Evolutionary conservation across 2,888 invertebrate species (phyloP).

Genomic region (Tenodera sinensis): DNA sequence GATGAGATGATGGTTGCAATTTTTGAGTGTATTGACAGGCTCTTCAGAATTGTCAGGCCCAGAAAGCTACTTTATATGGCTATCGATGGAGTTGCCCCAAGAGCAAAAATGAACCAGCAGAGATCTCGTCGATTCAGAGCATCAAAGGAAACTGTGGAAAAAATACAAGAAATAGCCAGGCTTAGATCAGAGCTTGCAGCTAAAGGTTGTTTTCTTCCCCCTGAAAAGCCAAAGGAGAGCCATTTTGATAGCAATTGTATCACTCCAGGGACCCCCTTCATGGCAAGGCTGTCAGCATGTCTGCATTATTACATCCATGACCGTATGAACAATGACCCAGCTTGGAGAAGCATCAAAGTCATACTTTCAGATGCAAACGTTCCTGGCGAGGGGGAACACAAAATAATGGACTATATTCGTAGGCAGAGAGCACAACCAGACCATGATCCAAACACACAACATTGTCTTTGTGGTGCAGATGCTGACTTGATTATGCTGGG

Average conservation of each 20-base stretch:
- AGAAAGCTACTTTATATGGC: conserved; percentile 96
- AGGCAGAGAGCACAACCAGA: conserved; percentile 89
- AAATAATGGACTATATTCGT: conserved; percentile 99
- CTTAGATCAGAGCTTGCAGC: conserved; percentile 68
- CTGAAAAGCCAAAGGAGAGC: conserved; percentile 83
- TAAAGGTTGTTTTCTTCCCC: conserved; percentile 74
- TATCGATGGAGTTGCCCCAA: conserved; percentile 85
- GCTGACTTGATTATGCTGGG: conserved; percentile 98
- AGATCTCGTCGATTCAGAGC: conserved; percentile 94
- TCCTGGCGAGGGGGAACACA: conserved; percentile 97
- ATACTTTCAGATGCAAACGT: conserved; percentile 99
- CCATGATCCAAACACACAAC: conserved; percentile 97
- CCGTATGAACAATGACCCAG: conserved; percentile 86
- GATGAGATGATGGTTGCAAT: too few relatives aligned
- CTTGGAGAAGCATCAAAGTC: conserved; percentile 90
- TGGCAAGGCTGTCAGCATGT: conserved; percentile 84
- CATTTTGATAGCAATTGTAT: conserved; percentile 99
- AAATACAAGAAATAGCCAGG: conserved; percentile 77
- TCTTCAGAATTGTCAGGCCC: conserved; percentile 90
- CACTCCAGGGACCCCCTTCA: conserved; percentile 98
- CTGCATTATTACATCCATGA: conserved; percentile 81
- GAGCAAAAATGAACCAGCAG: conserved; percentile 42
- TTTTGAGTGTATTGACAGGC: conserved; percentile 67
- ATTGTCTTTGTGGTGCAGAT: conserved; percentile 97
- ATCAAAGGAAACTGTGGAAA: conserved; percentile 90